Base-by-base conservation (phyloP, 2,888 invertebrate genomes). In the Chymomyza caudatula region DNA sequence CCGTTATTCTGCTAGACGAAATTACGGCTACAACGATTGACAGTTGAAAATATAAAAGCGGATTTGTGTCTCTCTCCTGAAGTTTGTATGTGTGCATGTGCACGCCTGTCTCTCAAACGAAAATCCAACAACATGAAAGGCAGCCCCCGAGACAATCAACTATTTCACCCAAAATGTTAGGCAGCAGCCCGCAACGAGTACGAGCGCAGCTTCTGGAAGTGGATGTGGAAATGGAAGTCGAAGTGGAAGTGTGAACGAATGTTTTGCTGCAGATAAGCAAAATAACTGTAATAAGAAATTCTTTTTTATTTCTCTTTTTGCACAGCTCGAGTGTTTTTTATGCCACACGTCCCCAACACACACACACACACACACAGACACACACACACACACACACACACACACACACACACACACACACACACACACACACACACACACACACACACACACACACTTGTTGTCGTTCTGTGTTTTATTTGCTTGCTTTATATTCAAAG, bases 1-100 rank as follows among this genome's bases (percentile, higher is more conserved):
- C 25, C 11, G 1, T 37, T 11, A 47, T 47, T 15, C 47, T 47
- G 17, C 1, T 4, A 47, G 47, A 44, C 42, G 72, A 71, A 78
- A 81, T 81, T 73, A 81, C 76, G 68, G 25, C 25, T 15, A 74
- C 71, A 73, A 74, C 82, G 87, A 87, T 87, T 86, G 85, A 86
- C 85, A 86, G 87, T 87, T 87, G 82, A 80, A 86, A 85, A 87
- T 87, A 85, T 87, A 83, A 85, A 86, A 86, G 87, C 84, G 87
- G 85, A 85, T 85, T 84, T 86, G 82, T 86, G 85, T 85, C 78
- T 70, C 69, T 76, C 70, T 59, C 29, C 57, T 42, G n/a, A 47
- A 42, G 49, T 29, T 60, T 17, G 37, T 52, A 17, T 49, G 43
- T 44, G 53, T 52, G 52, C 23, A 53, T 53, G 49, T 25, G 42